Evolutionary conservation across 1,140 invertebrate species (phyloP).

Genomic region (Drosophila azteca): DNA sequence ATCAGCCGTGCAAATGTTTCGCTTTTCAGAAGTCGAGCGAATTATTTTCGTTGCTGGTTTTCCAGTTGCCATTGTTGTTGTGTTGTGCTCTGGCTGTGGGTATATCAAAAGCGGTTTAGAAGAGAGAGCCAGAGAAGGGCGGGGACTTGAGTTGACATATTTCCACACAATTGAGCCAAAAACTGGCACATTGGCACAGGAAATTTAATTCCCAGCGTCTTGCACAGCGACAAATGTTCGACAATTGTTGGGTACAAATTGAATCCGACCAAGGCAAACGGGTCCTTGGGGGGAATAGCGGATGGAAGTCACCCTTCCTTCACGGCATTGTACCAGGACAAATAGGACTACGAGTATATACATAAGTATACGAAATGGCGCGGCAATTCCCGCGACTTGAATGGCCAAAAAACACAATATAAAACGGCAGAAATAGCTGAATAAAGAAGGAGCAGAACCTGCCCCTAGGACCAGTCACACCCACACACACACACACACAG

Average conservation of each 20-base stretch:
- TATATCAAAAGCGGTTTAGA: constrained; percentile 13
- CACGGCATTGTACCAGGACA: constrained; percentile 42
- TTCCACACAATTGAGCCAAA: constrained; percentile 68
- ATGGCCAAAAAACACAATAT: constrained; percentile 44
- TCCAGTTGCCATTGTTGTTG: constrained; percentile 44
- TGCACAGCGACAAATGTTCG: constrained; percentile 46
- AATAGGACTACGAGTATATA: too few relatives aligned
- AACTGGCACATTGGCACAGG: constrained; percentile 55
- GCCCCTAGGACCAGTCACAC: constrained; percentile 49
- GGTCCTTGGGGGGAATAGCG: constrained; percentile 6
- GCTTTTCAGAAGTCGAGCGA: constrained; percentile 37
- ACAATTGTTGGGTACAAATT: constrained; percentile 65
- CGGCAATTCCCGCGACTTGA: constrained; percentile 44
- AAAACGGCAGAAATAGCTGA: constrained; percentile 10
- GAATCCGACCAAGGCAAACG: constrained; percentile 51
- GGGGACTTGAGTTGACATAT: constrained; percentile 56
- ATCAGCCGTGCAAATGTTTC: constrained; percentile 27
- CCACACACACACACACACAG: constrained; percentile 24
- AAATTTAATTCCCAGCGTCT: constrained; percentile 64
- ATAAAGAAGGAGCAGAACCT: constrained; percentile 33
- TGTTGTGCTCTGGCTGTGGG: constrained; percentile 12
- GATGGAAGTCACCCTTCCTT: constrained; percentile 37
- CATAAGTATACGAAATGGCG: constrained; percentile 42
- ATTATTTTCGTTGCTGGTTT: constrained; percentile 35
- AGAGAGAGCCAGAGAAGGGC: background rate